These are phyloP conservation scores for Petaurus breviceps DNA, from an alignment of 2,113 vertebrate species.

Conservation along the genomic window DNA sequence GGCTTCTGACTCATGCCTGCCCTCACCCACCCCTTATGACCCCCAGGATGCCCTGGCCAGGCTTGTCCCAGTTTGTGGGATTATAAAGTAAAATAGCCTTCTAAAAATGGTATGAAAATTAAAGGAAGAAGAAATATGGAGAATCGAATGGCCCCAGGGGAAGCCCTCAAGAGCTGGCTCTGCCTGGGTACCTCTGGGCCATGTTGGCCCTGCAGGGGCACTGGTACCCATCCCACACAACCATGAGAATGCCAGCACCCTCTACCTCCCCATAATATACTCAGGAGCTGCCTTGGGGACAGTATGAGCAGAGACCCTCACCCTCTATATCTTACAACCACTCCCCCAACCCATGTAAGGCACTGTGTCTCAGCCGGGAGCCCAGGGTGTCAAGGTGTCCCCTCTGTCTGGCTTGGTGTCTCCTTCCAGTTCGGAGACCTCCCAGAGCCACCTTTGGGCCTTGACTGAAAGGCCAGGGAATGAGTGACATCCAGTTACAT, in stretches of 20 bases:
- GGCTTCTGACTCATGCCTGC: conserved; percentile 70
- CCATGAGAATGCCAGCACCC: too few relatives aligned
- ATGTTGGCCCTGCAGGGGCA: too few relatives aligned
- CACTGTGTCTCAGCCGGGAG: background rate
- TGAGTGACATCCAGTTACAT: too few relatives aligned
- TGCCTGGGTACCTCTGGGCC: too few relatives aligned
- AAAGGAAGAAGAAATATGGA: conserved; percentile 60
- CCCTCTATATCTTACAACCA: too few relatives aligned
- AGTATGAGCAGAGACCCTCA: too few relatives aligned
- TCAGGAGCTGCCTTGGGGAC: too few relatives aligned
- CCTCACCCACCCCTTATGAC: conserved; percentile 47
- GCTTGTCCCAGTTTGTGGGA: conserved; percentile 44
- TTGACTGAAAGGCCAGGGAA: background rate
- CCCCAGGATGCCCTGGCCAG: conserved; percentile 65
- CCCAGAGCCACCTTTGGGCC: background rate
- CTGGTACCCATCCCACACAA: too few relatives aligned
- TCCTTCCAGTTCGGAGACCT: background rate
- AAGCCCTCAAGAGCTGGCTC: too few relatives aligned
- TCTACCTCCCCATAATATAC: background rate
- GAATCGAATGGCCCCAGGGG: background rate
- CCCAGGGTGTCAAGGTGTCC: too few relatives aligned
- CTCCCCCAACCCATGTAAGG: background rate
- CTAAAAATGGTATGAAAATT: conserved; percentile 67
- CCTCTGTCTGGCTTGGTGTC: too few relatives aligned
- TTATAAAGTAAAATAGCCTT: conserved; percentile 63